Base-by-base conservation (phyloP, 2,888 invertebrate genomes). In the Trissolcus brochymenae region DNA sequence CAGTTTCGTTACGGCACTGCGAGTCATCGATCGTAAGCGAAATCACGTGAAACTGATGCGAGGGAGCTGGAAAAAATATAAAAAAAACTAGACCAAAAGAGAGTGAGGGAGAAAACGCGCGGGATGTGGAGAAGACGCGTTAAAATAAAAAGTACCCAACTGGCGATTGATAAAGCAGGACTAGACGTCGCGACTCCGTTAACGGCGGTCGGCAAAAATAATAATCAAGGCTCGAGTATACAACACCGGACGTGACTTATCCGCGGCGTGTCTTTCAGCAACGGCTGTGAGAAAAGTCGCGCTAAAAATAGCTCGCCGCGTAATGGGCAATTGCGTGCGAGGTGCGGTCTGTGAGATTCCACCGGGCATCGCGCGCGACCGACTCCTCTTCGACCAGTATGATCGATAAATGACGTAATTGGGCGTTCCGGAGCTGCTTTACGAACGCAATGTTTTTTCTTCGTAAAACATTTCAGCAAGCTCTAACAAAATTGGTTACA, bases 141-240 rank as follows among this genome's bases (percentile, higher is more conserved):
- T 17, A 29, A 16, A 40, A 51, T 11, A 53, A 43, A 68, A 25
- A 25, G 25, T 25, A 4, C 25, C 25, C 25, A 25, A 53, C 59
- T 65, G 74, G 54, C 74, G 51, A 68, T 76, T 71, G 57, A 66
- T 71, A 65, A 71, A 55, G 62, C 67, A 76, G 65, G 71, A 62
- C 76, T 51, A 71, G 71, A 56, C 61, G 35, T 7, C 6, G 14
- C 74, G 53, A 9, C 56, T 14, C 62, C 40, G 67, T 76, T 67
- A 71, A 66, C 66, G 62, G 57, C 76, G 57, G 71, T 66, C 71
- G 76, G 71, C 76, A 76, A 71, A 76, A 76, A 71, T 72, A 35
- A 35, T 35, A 60, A 72, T 72, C 71, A 67, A 57, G 71, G 62
- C 66, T 71, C 53, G 51, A 65, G 16, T 2, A 13, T 4, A 46